Conservation (phyloP, 2,888 invertebrate genomes). For the Eupithecia dodoneata region DNA sequence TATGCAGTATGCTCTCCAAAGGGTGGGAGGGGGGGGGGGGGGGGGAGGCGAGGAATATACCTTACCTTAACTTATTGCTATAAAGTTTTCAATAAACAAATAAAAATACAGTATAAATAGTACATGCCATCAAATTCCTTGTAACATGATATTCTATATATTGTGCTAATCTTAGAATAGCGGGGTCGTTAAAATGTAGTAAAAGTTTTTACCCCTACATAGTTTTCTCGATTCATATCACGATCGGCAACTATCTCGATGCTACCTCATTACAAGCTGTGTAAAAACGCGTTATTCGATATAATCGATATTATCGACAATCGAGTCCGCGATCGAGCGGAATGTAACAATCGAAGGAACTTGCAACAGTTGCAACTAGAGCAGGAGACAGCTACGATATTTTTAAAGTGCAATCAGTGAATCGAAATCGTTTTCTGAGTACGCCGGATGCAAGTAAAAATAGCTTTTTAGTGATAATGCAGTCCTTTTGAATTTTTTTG, state of each 20-base stretch:
- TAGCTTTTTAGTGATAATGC: no score
- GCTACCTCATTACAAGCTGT: slow-evolving; percentile 25
- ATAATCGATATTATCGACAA: slow-evolving; percentile 33
- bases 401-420: not conserved
- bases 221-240: slow-evolving; percentile 23
- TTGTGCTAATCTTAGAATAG: not conserved
- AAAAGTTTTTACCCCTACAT: slow-evolving; percentile 25
- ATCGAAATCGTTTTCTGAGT: not conserved
- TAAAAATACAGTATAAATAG: no score
- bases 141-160: not conserved
- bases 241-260: slow-evolving; percentile 18
- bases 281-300: slow-evolving; percentile 25
- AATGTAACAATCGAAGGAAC: slow-evolving; percentile 57
- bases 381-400: slow-evolving; percentile 36
- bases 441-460: no score
- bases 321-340: slow-evolving; percentile 49
- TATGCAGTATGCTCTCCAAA: no score
- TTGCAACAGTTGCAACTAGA: slow-evolving; percentile 25
- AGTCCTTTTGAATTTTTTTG: no score
- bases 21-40: no score
- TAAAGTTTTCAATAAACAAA: no score
- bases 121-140: no score
- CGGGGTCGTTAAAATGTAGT: not conserved
- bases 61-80: no score
- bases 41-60: no score